These are phyloP conservation scores for Staurois parvus DNA, from an alignment of 2,797 vertebrate species.

Conservation along the genomic window DNA sequence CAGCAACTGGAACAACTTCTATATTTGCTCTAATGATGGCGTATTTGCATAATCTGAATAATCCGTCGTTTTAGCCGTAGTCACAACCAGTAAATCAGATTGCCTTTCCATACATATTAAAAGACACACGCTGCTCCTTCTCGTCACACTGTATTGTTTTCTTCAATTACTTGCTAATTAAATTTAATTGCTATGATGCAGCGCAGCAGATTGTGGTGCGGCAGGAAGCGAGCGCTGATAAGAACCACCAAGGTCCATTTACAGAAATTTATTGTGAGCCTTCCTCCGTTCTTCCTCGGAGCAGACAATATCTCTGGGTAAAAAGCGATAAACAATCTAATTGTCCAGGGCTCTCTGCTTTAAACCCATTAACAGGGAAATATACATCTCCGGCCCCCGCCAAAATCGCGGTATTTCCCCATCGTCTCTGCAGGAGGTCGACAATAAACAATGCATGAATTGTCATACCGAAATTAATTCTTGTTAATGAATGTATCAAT, in stretches of 20 bases:
- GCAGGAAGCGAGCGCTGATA: slow-evolving; percentile 47
- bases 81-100: neutral
- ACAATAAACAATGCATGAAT: neutral
- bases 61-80: too few species aligned
- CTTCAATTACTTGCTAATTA: slow-evolving; percentile 59
- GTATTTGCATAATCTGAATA: too few species aligned
- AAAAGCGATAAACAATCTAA: slow-evolving; percentile 27
- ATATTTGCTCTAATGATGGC: too few species aligned
- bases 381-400: neutral
- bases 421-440: neutral
- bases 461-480: too few species aligned
- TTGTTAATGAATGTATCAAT: too few species aligned
- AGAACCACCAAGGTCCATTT: slow-evolving; percentile 53
- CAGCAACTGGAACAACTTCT: too few species aligned
- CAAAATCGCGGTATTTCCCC: neutral
- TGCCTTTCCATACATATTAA: slow-evolving; percentile 31
- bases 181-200: slow-evolving; percentile 58
- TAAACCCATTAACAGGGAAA: neutral
- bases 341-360: slow-evolving; percentile 13
- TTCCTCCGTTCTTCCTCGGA: slow-evolving; percentile 26
- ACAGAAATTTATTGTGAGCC: slow-evolving; percentile 32
- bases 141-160: slow-evolving; percentile 48
- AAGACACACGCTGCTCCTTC: slow-evolving; percentile 29
- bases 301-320: slow-evolving; percentile 9
- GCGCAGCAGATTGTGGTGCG: slow-evolving; percentile 56